Conservation (phyloP, 2,113 vertebrate genomes). For the Cardinalis cardinalis region DNA sequence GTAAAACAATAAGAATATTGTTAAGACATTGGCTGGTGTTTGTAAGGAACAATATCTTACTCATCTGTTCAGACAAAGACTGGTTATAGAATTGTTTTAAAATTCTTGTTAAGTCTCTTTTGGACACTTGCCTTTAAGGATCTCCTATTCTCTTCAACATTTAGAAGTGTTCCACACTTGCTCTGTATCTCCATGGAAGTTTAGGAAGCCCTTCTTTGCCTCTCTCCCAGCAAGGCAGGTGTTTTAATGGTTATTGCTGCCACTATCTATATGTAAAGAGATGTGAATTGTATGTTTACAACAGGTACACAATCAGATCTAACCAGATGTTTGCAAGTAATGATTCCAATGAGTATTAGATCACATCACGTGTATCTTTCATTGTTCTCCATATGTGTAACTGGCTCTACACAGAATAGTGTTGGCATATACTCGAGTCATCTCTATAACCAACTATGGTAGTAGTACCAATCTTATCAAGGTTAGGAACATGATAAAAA, state of each 20-base stretch:
- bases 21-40: neutral
- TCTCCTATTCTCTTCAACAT: neutral
- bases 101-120: neutral
- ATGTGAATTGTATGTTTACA: neutral
- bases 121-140: neutral
- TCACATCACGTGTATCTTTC: neutral
- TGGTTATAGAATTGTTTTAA: neutral
- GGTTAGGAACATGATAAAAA: neutral
- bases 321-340: neutral
- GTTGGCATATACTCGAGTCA: neutral
- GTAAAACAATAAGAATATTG: neutral
- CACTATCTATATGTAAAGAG: neutral
- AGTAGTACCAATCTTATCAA: neutral
- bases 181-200: neutral
- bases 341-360: neutral
- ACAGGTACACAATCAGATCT: neutral
- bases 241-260: neutral
- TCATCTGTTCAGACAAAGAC: neutral
- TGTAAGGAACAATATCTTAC: neutral
- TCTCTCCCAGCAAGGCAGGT: neutral
- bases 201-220: neutral
- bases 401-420: neutral
- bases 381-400: neutral
- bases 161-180: neutral
- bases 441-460: neutral